Evolutionary conservation across 2,113 vertebrate genomes (phyloP).

Genomic region (Cnemophilus loriae): DNA sequence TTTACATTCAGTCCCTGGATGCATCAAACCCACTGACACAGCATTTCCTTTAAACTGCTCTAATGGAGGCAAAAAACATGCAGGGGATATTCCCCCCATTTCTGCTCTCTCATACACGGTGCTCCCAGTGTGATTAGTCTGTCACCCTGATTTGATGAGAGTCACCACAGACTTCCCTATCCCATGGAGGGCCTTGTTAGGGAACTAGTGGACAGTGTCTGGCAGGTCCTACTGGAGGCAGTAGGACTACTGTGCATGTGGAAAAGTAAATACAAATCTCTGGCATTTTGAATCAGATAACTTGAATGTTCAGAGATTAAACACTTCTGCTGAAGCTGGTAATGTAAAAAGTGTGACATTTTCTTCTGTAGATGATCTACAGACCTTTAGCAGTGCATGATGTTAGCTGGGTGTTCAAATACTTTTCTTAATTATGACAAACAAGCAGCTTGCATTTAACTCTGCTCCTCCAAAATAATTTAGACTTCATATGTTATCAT

Average conservation of each 20-base stretch:
- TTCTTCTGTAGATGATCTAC: neutral
- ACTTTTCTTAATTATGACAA: neutral
- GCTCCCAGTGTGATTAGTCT: constrained; percentile 17
- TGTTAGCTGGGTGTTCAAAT: neutral
- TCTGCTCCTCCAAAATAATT: neutral
- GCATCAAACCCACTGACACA: constrained; percentile 78
- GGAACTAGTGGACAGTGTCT: neutral
- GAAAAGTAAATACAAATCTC: neutral
- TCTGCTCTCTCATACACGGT: neutral
- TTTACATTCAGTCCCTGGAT: constrained; percentile 80
- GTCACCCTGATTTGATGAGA: constrained; percentile 28
- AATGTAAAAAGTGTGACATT: neutral
- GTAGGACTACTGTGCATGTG: neutral
- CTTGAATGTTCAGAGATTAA: neutral
- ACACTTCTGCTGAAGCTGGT: neutral
- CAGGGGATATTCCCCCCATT: neutral
- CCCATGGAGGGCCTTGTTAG: neutral
- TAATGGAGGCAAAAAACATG: constrained; percentile 54
- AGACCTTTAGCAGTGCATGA: neutral
- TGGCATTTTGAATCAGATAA: neutral
- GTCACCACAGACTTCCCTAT: neutral
- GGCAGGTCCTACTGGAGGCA: neutral
- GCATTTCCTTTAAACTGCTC: constrained; percentile 66
- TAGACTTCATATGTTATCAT: neutral
- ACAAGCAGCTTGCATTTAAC: neutral